Evolutionary conservation across 2,888 invertebrate genomes (phyloP).

Genomic region (Lapara coniferarum): DNA sequence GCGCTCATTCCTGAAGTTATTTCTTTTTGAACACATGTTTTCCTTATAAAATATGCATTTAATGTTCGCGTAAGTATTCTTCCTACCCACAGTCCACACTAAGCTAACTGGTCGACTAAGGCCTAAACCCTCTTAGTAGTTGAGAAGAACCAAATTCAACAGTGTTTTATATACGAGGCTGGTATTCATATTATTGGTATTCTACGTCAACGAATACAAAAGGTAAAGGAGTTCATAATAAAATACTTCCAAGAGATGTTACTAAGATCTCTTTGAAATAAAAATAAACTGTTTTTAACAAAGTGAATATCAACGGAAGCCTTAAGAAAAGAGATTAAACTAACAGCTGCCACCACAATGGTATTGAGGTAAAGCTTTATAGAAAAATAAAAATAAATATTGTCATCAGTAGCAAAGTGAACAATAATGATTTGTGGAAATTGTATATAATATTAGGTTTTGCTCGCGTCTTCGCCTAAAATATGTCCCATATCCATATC

Average conservation of each 20-base stretch:
- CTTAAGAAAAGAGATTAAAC: slow-evolving; percentile 11
- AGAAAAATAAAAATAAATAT: neutral
- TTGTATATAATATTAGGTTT: no score
- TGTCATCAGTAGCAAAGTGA: no score
- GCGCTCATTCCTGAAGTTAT: neutral
- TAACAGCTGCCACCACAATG: neutral
- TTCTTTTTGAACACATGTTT: neutral
- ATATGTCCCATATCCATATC: no score
- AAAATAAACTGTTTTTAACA: neutral
- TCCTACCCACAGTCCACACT: no score
- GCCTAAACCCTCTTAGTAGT: no score
- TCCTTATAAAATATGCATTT: neutral
- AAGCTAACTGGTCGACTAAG: no score
- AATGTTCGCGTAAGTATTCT: neutral
- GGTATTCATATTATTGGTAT: no score
- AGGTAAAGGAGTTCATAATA: neutral
- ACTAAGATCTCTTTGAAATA: neutral
- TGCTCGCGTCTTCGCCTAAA: no score
- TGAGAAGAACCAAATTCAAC: no score
- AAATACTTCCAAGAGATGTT: neutral
- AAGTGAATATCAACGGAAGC: slow-evolving; percentile 5
- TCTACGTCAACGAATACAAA: neutral
- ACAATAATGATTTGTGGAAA: no score
- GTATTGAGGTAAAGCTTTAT: neutral
- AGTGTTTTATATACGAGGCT: no score